Evolutionary conservation across 2,113 vertebrate genomes (phyloP).

Genomic region (Cheilinus undulatus): DNA sequence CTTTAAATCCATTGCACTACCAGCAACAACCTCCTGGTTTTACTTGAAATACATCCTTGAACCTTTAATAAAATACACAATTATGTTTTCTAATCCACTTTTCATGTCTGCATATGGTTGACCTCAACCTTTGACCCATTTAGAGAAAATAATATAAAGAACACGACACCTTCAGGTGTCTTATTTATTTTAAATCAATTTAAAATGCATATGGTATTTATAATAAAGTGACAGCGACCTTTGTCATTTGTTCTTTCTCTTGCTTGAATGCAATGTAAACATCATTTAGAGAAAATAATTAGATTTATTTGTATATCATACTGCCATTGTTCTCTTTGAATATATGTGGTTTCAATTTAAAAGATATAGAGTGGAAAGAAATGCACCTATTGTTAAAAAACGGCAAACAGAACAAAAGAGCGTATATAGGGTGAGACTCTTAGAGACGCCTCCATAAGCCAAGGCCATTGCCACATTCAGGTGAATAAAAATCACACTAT

Average conservation of each 20-base stretch:
- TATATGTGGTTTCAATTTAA: conserved; percentile 39
- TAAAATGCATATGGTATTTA: conserved; percentile 16
- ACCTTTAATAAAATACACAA: not conserved
- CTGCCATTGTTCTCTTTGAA: conserved; percentile 27
- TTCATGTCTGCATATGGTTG: not conserved
- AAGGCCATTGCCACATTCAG: conserved; percentile 51
- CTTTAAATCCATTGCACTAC: conserved; percentile 56
- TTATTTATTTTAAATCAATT: conserved; percentile 32
- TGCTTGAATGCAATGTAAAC: conserved; percentile 27
- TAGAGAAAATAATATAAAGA: conserved; percentile 19
- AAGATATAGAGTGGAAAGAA: conserved; percentile 41
- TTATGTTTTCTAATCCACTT: not conserved
- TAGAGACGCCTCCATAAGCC: conserved; percentile 26
- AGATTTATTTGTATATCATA: conserved; percentile 28
- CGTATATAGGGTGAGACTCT: not conserved
- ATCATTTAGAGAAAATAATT: conserved; percentile 54
- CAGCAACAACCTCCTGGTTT: conserved; percentile 28
- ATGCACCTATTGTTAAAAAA: conserved; percentile 23
- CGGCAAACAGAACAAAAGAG: conserved; percentile 20
- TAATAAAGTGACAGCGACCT: conserved; percentile 15
- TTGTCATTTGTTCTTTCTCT: conserved; percentile 24
- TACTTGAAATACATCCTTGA: not conserved
- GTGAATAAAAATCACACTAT: conserved; percentile 14
- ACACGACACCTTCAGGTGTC: conserved; percentile 11
- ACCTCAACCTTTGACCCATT: not conserved